Percentiles rank a stretch among this genome's conserved stretches.
phyloP scores from a whole-genome alignment of 2,113 vertebrate genomes.

The Pardalotus punctatus region DNA sequence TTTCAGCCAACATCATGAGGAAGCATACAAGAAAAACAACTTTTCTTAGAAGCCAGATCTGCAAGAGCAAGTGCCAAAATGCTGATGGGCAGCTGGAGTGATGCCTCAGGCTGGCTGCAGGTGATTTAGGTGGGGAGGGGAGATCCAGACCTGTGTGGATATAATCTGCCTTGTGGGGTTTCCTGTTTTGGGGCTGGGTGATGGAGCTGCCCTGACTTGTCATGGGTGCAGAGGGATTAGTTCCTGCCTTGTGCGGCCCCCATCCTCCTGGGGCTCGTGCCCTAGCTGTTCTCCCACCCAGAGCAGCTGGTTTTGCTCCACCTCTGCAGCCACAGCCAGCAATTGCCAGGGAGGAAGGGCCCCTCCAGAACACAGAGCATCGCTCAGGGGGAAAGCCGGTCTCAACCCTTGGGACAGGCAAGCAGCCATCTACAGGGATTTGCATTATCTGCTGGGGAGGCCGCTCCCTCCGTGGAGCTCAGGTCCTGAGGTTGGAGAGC shows the following conservation, averaged over 20 bases:
- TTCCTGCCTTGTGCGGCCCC: neutral
- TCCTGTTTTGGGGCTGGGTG: neutral
- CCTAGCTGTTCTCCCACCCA: neutral
- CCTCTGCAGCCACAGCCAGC: neutral
- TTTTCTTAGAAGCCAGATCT: neutral
- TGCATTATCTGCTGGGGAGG: neutral
- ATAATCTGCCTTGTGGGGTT: neutral
- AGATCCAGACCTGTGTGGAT: neutral
- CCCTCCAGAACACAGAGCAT: fast-evolving
- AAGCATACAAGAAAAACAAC: neutral
- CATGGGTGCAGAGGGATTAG: neutral
- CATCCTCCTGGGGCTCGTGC: neutral
- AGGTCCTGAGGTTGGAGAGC: neutral
- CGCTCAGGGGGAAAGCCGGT: neutral
- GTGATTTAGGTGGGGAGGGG: neutral
- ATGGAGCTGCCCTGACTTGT: neutral
- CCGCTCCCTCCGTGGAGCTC: neutral
- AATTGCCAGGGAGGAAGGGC: neutral
- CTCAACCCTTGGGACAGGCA: neutral
- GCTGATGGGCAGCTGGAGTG: neutral
- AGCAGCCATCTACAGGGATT: neutral
- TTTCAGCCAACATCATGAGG: neutral
- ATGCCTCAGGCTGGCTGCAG: neutral
- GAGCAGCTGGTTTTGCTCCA: neutral
- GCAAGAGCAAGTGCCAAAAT: neutral